Base-by-base conservation (phyloP, 2,113 vertebrate genomes). In the Geococcyx californianus region DNA sequence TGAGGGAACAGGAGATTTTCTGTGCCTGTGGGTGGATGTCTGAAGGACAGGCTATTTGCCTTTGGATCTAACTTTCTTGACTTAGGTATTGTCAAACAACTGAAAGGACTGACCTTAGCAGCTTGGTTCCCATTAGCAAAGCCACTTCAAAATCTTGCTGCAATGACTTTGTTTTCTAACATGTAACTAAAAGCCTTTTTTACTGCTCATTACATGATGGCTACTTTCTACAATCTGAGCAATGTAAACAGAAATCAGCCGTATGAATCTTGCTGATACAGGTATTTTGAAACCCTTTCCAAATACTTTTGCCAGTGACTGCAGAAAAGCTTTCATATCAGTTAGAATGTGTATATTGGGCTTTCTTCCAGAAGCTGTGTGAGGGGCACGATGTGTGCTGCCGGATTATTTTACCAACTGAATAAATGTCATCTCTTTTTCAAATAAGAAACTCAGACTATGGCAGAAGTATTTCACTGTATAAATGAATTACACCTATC, bases 381-480 rank as follows among this genome's bases (percentile, higher is more conserved):
- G 59, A 91, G 84, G 58, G 74, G 26, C 67, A 88, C 63, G 77
- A 67, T 93, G 82, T 83, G 67, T 66, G 67, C 89, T 85, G 67
- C 78, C 0, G 51, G 82, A 74, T 95, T 93, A 93, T 91, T 95
- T 94, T 87, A 86, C 87, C 34, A 69, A 62, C 55, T 63, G 75
- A 94, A 91, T 88, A 95, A 91, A 91, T 94, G 91, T 89, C 38
- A 95, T 76, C 45, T 60, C 73, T 66, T 93, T 84, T 95, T 58
- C 51, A 63, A 93, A 87, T 84, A 83, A 92, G 67, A 90, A 95
- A 76, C 67, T 70, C 85, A 55, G 78, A 58, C 54, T 87, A 26
- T 33, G 54, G 69, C 60, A 93, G 66, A 17, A 79, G 47, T 64
- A 73, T 80, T 89, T 89, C 52, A 44, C 66, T 80, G 31, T 73